Evolutionary conservation across 1,140 invertebrate genomes (phyloP), one percentile per base, ranked within the genome.

Genomic region (Camponotus vicinus): DNA sequence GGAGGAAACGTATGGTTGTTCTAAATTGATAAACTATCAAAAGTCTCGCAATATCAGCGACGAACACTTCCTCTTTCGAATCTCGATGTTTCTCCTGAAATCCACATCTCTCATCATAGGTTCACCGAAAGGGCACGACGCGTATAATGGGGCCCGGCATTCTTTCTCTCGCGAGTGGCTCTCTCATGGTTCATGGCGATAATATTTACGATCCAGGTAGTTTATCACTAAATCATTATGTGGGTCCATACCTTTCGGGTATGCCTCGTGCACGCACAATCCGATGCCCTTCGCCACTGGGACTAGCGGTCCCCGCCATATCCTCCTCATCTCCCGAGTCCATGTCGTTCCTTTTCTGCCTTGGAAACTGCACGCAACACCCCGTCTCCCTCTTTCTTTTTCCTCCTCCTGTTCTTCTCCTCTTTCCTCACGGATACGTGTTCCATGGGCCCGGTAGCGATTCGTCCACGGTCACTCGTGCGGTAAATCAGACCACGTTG

Each of bases 401-500:
- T 27, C 76, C 52, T 73, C 27, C 79, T 57, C 61, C 37, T 52
- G 32, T 45, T 45, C 61, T 63, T 27, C 34, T 34, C 69, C 76
- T 77, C 71, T 77, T 78, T 83, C 76, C 85, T 77, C 78, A 73
- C 69, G 71, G 86, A 80, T 93, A 94, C 93, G 93, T 93, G 93
- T 93, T 92, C 87, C 89, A 86, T 87, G 89, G 91, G 66, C 89
- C 92, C 94, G 84, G 93, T 94, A 94, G 93, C 93, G 90, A 94
- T 94, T 94, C 92, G 93, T 93, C 91, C 92, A 92, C 89, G 92
- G 91, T 93, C 90, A 86, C 90, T 91, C 91, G 91, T 90, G 92
- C 92, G 93, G 93, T 95, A 95, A 95, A 95, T 95, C 94, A 95
- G 93, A 82, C 91, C 91, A 90, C 89, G 89, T 89, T 93, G 94